Percentiles rank a stretch among this genome's conserved stretches.
These are phyloP conservation scores for Sorex fumeus DNA, from an alignment of 2,113 vertebrate species.

Conservation along the genomic window DNA sequence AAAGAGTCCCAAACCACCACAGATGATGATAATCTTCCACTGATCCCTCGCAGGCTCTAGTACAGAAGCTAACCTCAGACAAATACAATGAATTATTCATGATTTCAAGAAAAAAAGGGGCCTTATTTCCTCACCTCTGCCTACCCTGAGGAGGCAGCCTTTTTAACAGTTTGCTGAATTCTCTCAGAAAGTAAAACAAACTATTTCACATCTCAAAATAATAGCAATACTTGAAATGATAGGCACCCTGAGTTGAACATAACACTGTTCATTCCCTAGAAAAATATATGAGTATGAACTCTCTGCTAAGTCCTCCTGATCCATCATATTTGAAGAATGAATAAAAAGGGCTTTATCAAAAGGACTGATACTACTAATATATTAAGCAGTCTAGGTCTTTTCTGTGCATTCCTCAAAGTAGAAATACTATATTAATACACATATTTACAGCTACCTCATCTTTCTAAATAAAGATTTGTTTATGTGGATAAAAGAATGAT, in stretches of 20 bases:
- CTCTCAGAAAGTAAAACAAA: constrained; percentile 38
- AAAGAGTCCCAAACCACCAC: background rate
- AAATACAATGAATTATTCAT: constrained; percentile 46
- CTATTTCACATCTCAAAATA: constrained; percentile 32
- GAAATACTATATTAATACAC: constrained; percentile 18
- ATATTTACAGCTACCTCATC: constrained; percentile 17
- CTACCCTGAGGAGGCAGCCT: background rate
- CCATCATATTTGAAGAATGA: constrained; percentile 35
- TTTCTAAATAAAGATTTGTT: constrained; percentile 33
- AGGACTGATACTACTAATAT: constrained; percentile 18
- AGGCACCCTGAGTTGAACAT: background rate
- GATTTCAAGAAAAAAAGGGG: constrained; percentile 28
- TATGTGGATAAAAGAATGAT: constrained; percentile 49
- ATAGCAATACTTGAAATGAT: constrained; percentile 5
- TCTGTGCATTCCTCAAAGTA: constrained; percentile 8
- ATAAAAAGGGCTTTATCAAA: background rate
- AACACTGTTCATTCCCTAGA: background rate
- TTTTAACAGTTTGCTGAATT: constrained; percentile 5
- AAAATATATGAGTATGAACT: constrained; percentile 5
- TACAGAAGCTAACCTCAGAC: background rate
- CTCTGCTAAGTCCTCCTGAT: constrained; percentile 21
- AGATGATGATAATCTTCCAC: constrained; percentile 29
- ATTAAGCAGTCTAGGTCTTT: constrained; percentile 7
- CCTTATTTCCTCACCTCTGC: background rate
- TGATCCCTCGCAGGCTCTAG: background rate